These are phyloP conservation scores for Drosophila trapezifrons DNA, from an alignment of 1,140 invertebrate genomes.

Conservation along the genomic window DNA sequence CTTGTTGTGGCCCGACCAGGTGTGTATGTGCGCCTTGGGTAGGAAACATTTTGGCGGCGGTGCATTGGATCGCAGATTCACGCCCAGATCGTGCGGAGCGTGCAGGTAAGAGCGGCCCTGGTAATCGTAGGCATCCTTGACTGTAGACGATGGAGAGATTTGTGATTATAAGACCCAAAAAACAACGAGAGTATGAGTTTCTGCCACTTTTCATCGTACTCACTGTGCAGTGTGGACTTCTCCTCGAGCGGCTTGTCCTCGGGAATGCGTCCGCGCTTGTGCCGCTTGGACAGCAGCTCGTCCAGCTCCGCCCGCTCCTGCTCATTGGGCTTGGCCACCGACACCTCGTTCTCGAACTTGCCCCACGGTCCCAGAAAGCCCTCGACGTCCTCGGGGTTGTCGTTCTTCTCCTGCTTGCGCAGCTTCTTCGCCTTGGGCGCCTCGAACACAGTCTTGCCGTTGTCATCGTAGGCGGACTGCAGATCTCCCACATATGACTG, in stretches of 20 bases:
- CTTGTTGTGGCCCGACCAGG: constrained; percentile 98
- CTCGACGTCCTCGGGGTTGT: constrained; percentile 95
- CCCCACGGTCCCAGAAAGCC: constrained; percentile 99
- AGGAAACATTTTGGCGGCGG: constrained; percentile 98
- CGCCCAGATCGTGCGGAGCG: constrained; percentile 97
- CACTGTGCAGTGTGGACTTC: constrained; percentile 97
- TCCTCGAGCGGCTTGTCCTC: constrained; percentile 98
- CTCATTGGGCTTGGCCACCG: constrained; percentile 93
- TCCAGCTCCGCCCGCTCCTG: constrained; percentile 96
- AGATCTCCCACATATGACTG: constrained; percentile 89
- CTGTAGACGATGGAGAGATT: constrained; percentile 85
- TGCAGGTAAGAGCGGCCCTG: constrained; percentile 98
- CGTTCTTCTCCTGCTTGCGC: constrained; percentile 95
- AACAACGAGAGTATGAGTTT: background rate
- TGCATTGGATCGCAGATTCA: constrained; percentile 95
- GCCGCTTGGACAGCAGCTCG: constrained; percentile 96
- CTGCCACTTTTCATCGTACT: constrained; percentile 75
- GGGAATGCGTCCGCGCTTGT: constrained; percentile 90
- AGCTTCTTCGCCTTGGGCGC: constrained; percentile 91
- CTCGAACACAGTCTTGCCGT: constrained; percentile 95
- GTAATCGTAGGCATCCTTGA: constrained; percentile 97
- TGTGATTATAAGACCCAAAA: background rate
- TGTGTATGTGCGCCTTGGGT: constrained; percentile 98
- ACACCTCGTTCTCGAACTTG: constrained; percentile 95
- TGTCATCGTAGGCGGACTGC: constrained; percentile 87